Evolutionary conservation across 2,797 vertebrate species (phyloP), one percentile per base, ranked within the genome.

Genomic region (Ciconia nigra): DNA sequence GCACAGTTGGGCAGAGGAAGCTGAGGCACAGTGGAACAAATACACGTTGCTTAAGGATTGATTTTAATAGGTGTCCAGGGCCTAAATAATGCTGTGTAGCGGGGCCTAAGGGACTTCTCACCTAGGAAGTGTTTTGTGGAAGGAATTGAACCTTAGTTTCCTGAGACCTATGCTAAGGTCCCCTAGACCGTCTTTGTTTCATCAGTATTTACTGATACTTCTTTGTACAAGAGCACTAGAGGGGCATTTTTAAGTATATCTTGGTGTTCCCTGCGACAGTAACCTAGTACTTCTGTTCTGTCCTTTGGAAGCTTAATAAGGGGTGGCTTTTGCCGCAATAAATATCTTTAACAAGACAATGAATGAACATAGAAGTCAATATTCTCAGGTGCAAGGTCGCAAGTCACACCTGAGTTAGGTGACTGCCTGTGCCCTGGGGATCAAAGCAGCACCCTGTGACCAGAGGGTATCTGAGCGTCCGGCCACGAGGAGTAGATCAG

Each of bases 31-130:
- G 74, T 87, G 94, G 95, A 96, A 85, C 94, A 96, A 89, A 93
- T 92, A 95, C 72, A 90, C 80, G 1, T 91, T 95, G 95, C 93
- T 90, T 83, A 95, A 94, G 79, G 70, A 96, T 95, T 97, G 89
- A 93, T 93, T 96, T 95, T 96, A 96, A 96, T 96, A 97, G 94
- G 94, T 94, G 83, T 95, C 95, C 95, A 81, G 96, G 89, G 95
- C 87, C 79, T 88, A 78, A 97, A 93, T 91, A 92, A 89, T 74
- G 52, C 87, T 89, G 84, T 93, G 89, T 88, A 94, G 82, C 8
- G 10, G 76, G 78, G 28, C 93, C 51, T 80, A 12, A 41, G 92
- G 82, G 96, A 97, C 97, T 97, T 95, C 93, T 96, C 96, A 96
- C 97, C 92, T 95, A 87, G 79, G 70, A 96, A 81, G 91, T 93